Conservation (phyloP, 2,113 vertebrate genomes). For the Arizona elegans region DNA sequence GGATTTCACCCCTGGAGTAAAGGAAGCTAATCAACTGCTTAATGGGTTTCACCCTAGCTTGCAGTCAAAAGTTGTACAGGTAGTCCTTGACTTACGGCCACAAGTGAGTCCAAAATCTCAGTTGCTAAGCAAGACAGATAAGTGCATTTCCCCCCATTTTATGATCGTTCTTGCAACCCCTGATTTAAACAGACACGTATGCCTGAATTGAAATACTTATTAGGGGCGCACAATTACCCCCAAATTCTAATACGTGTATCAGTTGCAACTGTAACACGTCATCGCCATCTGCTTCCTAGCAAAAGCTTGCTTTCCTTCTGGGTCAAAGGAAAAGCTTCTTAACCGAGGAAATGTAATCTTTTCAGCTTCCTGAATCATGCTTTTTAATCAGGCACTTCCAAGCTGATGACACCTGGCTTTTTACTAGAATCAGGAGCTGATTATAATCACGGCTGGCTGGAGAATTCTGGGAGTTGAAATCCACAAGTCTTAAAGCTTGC, state of each 20-base stretch:
- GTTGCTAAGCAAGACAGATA: neutral
- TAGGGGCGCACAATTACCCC: neutral
- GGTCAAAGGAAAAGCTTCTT: fast-evolving
- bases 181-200: neutral
- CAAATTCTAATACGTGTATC: neutral
- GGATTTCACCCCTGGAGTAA: neutral
- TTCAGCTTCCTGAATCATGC: fast-evolving
- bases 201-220: neutral
- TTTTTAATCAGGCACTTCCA: neutral
- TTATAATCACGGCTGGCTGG: neutral
- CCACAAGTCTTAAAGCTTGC: neutral
- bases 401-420: constrained; percentile 11
- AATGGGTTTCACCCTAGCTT: neutral
- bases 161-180: neutral
- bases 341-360: fast-evolving
- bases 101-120: neutral
- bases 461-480: neutral
- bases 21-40: neutral
- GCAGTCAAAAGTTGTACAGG: neutral
- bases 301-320: neutral
- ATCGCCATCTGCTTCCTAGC: fast-evolving
- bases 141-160: neutral
- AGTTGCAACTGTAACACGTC: fast-evolving
- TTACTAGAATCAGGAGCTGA: neutral
- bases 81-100: neutral